Conservation (phyloP, 2,113 vertebrate genomes). For the Merops nubicus region DNA sequence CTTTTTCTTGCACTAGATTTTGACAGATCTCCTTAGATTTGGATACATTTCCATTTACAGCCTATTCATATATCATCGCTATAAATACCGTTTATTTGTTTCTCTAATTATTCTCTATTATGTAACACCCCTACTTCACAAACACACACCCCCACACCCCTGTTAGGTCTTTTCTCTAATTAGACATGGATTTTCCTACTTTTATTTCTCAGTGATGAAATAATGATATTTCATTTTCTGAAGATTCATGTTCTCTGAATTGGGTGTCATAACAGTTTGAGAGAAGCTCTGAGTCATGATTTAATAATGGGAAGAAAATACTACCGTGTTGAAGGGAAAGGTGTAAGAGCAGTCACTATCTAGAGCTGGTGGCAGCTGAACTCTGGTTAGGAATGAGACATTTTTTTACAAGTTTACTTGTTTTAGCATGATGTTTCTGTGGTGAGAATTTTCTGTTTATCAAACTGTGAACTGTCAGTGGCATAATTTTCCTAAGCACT, state of each 20-base stretch:
- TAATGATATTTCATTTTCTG: neutral
- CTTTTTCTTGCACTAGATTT: neutral
- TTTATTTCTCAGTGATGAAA: neutral
- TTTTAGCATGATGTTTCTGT: neutral
- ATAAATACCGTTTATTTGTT: neutral
- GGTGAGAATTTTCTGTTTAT: neutral
- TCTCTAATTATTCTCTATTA: neutral
- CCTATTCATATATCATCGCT: neutral
- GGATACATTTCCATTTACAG: neutral
- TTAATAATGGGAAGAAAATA: neutral
- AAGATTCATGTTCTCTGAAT: neutral
- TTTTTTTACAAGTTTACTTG: neutral
- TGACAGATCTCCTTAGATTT: neutral
- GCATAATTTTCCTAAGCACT: neutral
- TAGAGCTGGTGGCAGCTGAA: neutral
- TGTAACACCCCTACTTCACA: too few relatives aligned
- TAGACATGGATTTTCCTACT: neutral
- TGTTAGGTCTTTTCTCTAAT: neutral
- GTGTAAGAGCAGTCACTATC: neutral
- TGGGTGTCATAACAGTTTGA: neutral
- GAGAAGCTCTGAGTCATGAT: neutral
- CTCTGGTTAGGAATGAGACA: neutral
- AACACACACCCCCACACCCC: neutral
- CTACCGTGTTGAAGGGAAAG: neutral
- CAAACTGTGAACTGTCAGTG: neutral